Percentiles rank a stretch among this genome's conserved stretches.
phyloP scores from a whole-genome alignment of 2,888 invertebrate species.

The Herminia tarsipennalis region DNA sequence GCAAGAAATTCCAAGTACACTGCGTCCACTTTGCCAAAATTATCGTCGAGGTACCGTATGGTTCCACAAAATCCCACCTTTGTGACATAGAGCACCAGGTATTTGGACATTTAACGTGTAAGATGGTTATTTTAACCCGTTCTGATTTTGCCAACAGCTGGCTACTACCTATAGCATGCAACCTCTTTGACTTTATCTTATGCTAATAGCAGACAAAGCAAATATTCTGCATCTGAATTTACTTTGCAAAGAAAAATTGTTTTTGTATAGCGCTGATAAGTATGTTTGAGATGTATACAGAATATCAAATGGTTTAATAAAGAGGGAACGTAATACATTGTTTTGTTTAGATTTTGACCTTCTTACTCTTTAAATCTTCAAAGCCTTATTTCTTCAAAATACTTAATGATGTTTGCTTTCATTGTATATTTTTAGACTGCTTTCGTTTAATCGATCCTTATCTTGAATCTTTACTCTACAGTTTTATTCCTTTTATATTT shows the following conservation, averaged over 20 bases:
- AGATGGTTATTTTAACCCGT: slow-evolving; percentile 22
- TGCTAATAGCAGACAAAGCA: slow-evolving; percentile 9
- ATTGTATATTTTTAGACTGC: too few relatives aligned
- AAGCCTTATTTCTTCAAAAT: too few relatives aligned
- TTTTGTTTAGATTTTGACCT: neutral
- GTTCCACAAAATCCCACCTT: slow-evolving; percentile 39
- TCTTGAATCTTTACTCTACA: too few relatives aligned
- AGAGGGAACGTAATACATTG: neutral
- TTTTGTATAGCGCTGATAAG: neutral
- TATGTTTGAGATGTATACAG: neutral
- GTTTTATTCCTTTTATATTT: too few relatives aligned
- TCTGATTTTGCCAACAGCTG: slow-evolving; percentile 16
- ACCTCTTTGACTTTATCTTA: slow-evolving; percentile 8
- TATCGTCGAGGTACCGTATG: slow-evolving; percentile 24
- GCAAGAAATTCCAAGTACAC: slow-evolving; percentile 9
- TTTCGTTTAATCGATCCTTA: too few relatives aligned
- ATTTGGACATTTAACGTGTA: slow-evolving; percentile 20
- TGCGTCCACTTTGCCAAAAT: slow-evolving; percentile 19
- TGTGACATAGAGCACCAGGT: slow-evolving; percentile 28
- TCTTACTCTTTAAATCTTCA: too few relatives aligned
- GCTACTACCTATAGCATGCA: neutral
- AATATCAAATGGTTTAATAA: neutral
- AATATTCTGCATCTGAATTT: neutral
- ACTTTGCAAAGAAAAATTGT: neutral
- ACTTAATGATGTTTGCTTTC: too few relatives aligned